Conservation (phyloP, 1,140 invertebrate species). For the Cylas formicarius region DNA sequence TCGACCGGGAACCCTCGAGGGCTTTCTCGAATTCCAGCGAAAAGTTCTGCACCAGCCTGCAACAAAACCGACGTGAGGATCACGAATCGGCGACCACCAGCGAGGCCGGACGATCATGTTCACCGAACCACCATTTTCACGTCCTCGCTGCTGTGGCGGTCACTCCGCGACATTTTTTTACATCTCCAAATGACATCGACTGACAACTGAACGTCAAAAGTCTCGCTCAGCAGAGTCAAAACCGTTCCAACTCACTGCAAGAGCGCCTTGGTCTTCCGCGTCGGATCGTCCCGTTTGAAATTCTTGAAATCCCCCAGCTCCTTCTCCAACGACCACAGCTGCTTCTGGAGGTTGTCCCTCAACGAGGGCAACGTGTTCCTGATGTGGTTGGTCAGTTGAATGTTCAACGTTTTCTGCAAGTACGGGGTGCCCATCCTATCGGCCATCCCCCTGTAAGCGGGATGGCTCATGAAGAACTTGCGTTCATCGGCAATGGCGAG, state of each 20-base stretch:
- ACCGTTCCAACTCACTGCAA: constrained; percentile 81
- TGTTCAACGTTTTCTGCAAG: constrained; percentile 93
- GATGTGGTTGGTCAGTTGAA: constrained; percentile 99
- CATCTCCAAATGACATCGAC: too few relatives aligned
- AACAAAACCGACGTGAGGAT: too few relatives aligned
- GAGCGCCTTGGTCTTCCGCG: constrained; percentile 98
- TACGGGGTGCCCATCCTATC: constrained; percentile 95
- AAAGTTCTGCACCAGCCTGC: constrained; percentile 96
- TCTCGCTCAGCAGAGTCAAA: too few relatives aligned
- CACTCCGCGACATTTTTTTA: too few relatives aligned
- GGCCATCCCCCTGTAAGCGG: constrained; percentile 88
- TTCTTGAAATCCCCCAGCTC: constrained; percentile 99
- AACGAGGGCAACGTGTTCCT: constrained; percentile 92
- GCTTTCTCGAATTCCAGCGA: constrained; percentile 96
- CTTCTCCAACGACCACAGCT: constrained; percentile 87
- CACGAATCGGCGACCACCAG: background rate
- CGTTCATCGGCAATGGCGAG: constrained; percentile 89
- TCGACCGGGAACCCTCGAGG: constrained; percentile 93
- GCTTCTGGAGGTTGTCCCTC: constrained; percentile 93
- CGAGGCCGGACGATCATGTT: background rate
- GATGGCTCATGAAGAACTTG: constrained; percentile 94
- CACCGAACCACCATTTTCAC: constrained; percentile 17
- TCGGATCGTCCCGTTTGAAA: constrained; percentile 95
- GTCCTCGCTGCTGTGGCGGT: constrained; percentile 10
- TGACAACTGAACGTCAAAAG: too few relatives aligned